phyloP scores from a whole-genome alignment of 2,797 vertebrate genomes.

The Rhinophrynus dorsalis region DNA sequence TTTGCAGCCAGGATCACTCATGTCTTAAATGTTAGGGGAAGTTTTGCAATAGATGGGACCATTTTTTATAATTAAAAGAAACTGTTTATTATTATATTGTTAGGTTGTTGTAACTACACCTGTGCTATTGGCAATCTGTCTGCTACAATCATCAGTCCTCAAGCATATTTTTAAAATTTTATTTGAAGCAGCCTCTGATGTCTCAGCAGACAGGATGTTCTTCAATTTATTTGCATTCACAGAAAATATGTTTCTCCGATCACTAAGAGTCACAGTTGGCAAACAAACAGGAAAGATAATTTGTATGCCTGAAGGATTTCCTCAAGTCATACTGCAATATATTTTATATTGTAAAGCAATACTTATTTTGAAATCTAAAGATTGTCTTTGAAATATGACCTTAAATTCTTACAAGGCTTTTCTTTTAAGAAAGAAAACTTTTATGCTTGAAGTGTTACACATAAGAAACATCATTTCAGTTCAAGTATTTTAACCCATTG shows the following conservation, averaged over 20 bases:
- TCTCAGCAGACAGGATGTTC: background rate
- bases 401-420: background rate
- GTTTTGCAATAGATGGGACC: too few species aligned
- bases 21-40: too few species aligned
- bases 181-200: slow-evolving; percentile 2
- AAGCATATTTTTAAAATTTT: background rate
- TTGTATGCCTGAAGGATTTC: slow-evolving; percentile 19
- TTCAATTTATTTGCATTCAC: slow-evolving; percentile 33
- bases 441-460: too few species aligned
- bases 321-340: slow-evolving; percentile 16
- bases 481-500: too few species aligned
- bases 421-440: background rate
- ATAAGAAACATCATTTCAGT: too few species aligned
- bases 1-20: too few species aligned
- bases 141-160: background rate
- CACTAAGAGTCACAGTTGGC: slow-evolving; percentile 10
- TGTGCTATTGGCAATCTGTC: background rate
- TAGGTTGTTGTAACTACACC: background rate
- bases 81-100: too few species aligned
- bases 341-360: slow-evolving; percentile 7
- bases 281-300: slow-evolving; percentile 26
- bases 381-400: slow-evolving; percentile 5
- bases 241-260: slow-evolving; percentile 15
- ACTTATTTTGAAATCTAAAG: slow-evolving; percentile 3
- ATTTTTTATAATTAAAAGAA: too few species aligned